Percentiles rank a stretch among this genome's conserved stretches.
Conservation (phyloP, 2,888 invertebrate species). For the Agrotis segetum region DNA sequence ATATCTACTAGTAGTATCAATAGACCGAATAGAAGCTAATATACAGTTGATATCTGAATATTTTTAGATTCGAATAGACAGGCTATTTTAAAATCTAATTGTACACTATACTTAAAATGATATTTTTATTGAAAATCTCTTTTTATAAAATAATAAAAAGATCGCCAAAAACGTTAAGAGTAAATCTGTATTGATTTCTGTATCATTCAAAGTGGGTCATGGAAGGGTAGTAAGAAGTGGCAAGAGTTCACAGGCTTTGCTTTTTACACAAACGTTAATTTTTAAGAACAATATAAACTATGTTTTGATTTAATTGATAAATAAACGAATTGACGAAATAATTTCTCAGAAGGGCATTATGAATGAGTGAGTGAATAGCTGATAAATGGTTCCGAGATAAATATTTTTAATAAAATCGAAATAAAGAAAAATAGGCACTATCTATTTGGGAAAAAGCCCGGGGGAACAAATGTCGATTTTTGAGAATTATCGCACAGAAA, state of each 20-base stretch:
- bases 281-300: slow-evolving; percentile 21
- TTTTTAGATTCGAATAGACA: slow-evolving; percentile 72
- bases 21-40: slow-evolving; percentile 81
- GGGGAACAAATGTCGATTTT: slow-evolving; percentile 53
- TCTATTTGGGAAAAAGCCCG: slow-evolving; percentile 42
- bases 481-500: slow-evolving; percentile 72
- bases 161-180: slow-evolving; percentile 66
- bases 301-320: slow-evolving; percentile 41
- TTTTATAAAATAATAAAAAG: slow-evolving; percentile 59
- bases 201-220: slow-evolving; percentile 63
- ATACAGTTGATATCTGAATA: slow-evolving; percentile 69
- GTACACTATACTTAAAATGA: slow-evolving; percentile 69
- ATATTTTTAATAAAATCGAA: slow-evolving; percentile 39
- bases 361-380: slow-evolving; percentile 56
- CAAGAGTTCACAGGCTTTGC: slow-evolving; percentile 70
- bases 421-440: slow-evolving; percentile 33
- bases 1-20: slow-evolving; percentile 66
- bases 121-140: slow-evolving; percentile 73
- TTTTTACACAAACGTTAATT: slow-evolving; percentile 40
- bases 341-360: slow-evolving; percentile 56
- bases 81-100: slow-evolving; percentile 73
- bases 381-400: slow-evolving; percentile 31
- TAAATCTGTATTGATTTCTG: slow-evolving; percentile 80
- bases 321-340: slow-evolving; percentile 42
- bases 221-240: slow-evolving; percentile 70